Conservation (phyloP, 2,113 vertebrate species). For the Neomonachus schauinslandi region DNA sequence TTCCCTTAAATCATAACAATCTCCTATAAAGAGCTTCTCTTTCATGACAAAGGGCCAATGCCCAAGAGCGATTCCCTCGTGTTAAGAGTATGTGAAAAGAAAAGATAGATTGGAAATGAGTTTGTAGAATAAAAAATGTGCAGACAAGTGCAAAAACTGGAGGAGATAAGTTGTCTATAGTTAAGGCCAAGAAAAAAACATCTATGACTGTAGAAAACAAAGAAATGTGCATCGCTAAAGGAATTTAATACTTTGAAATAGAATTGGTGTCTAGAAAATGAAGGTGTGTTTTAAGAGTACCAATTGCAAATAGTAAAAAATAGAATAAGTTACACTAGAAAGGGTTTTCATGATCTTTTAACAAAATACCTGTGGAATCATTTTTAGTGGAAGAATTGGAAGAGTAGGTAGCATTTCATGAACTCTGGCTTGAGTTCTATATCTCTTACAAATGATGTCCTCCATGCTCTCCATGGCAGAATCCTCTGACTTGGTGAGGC, state of each 20-base stretch:
- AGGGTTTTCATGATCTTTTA: neutral
- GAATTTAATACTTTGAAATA: neutral
- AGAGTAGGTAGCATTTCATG: neutral
- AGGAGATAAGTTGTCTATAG: neutral
- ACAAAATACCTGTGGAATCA: neutral
- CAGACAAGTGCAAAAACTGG: neutral
- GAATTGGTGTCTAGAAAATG: neutral
- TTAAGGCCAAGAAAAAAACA: neutral
- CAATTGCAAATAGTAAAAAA: neutral
- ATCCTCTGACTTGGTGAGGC: rapidly evolving
- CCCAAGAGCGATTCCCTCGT: neutral
- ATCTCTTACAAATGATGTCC: neutral
- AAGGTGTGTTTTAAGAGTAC: neutral
- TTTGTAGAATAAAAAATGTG: neutral
- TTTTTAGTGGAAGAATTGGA: neutral
- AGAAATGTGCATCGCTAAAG: neutral
- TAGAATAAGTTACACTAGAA: neutral
- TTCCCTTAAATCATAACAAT: neutral
- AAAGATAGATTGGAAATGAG: neutral
- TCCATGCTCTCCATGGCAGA: neutral
- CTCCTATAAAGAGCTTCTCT: neutral
- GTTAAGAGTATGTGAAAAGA: neutral
- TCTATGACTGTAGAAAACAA: neutral
- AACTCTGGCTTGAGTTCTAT: neutral
- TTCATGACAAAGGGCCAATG: neutral